Conservation (phyloP, 2,113 vertebrate species). For the Acinonyx jubatus region DNA sequence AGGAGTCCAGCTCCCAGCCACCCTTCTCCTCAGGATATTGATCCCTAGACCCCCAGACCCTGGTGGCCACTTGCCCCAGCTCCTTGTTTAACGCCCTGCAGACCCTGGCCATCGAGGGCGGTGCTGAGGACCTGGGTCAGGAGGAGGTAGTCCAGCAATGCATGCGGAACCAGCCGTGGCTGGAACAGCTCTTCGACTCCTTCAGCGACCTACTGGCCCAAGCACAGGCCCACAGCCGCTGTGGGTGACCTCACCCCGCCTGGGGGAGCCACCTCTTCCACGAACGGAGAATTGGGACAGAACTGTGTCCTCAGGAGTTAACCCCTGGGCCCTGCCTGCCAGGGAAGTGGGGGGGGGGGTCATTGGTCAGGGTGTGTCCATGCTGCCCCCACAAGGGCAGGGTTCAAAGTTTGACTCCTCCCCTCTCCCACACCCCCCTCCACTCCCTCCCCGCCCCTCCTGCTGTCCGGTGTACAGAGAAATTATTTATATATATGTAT, state of each 20-base stretch:
- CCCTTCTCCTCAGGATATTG: background rate
- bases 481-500: slow-evolving; percentile 85
- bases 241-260: slow-evolving; percentile 74
- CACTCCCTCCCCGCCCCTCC: background rate
- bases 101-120: slow-evolving; percentile 93
- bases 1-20: background rate
- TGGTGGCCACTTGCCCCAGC: background rate
- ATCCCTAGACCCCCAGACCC: background rate
- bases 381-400: slow-evolving; percentile 56
- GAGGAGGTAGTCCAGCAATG: slow-evolving; percentile 97
- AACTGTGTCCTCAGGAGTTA: slow-evolving; percentile 63
- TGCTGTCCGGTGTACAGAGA: slow-evolving; percentile 79
- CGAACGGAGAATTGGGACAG: slow-evolving; percentile 15
- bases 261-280: background rate
- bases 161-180: slow-evolving; percentile 94
- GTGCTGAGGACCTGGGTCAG: slow-evolving; percentile 92
- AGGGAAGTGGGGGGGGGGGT: slow-evolving; percentile 12
- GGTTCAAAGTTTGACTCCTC: slow-evolving; percentile 57
- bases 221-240: slow-evolving; percentile 85
- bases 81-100: slow-evolving; percentile 59
- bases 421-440: background rate
- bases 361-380: slow-evolving; percentile 64
- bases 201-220: slow-evolving; percentile 92
- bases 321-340: background rate
- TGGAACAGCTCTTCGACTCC: slow-evolving; percentile 92